phyloP scores from a whole-genome alignment of 2,113 vertebrate genomes.

The Uria lomvia region DNA sequence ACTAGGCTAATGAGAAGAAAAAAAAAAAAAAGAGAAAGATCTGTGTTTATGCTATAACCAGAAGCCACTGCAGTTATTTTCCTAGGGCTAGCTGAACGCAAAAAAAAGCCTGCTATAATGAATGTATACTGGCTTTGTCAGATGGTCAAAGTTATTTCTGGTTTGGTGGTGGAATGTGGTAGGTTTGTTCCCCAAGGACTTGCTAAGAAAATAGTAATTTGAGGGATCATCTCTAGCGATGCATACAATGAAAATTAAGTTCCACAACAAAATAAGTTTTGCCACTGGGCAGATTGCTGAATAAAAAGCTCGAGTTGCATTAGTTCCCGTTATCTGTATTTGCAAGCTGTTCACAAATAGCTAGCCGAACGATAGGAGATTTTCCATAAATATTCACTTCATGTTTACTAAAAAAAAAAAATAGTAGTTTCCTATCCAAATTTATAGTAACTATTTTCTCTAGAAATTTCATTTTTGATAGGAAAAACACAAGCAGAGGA shows the following conservation, averaged over 20 bases:
- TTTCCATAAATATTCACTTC: slow-evolving; percentile 13
- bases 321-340: slow-evolving; percentile 44
- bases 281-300: slow-evolving; percentile 9
- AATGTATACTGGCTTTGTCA: not conserved
- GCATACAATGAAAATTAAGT: slow-evolving; percentile 31
- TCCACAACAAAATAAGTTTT: slow-evolving; percentile 16
- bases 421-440: not conserved
- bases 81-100: not conserved
- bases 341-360: slow-evolving; percentile 57
- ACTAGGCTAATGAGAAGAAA: not conserved
- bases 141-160: not conserved
- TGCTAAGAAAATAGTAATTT: not conserved
- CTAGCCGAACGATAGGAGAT: not conserved
- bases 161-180: not conserved
- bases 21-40: not conserved
- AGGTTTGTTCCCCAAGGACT: not conserved
- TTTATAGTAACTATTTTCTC: not conserved
- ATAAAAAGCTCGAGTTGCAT: slow-evolving; percentile 18
- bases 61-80: not conserved
- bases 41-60: not conserved
- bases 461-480: slow-evolving; percentile 26
- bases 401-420: not conserved
- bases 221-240: not conserved
- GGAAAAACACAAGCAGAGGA: not conserved
- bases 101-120: not conserved